These are phyloP conservation scores for Oligia latruncula DNA, from an alignment of 2,888 invertebrate genomes.

Conservation along the genomic window DNA sequence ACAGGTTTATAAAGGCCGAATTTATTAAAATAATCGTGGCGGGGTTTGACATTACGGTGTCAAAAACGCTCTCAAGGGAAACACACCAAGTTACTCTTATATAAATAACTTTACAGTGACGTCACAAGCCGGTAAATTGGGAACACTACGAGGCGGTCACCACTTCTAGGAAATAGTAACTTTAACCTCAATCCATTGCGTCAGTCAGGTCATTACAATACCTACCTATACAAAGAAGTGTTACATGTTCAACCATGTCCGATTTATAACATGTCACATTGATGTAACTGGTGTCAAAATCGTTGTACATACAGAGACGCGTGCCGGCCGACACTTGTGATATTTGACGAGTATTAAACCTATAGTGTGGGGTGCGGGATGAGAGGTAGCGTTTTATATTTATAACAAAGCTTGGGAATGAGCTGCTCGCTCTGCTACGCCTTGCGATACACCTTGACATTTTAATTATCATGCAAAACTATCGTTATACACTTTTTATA, in stretches of 20 bases:
- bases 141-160: neutral
- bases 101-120: neutral
- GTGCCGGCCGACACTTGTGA: conserved; percentile 57
- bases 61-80: neutral
- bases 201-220: conserved; percentile 3
- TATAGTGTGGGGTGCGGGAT: neutral
- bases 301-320: conserved; percentile 64
- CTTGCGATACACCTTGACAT: too few species aligned
- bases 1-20: neutral
- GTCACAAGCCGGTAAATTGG: neutral
- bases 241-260: conserved; percentile 26
- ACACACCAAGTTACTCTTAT: neutral
- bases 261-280: conserved; percentile 56
- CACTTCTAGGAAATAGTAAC: neutral
- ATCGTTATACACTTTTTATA: too few species aligned
- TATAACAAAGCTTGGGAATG: too few species aligned
- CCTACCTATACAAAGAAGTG: conserved; percentile 15
- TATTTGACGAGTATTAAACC: conserved; percentile 66
- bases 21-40: neutral
- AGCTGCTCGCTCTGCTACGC: too few species aligned
- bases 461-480: too few species aligned
- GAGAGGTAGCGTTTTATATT: conserved; percentile 15
- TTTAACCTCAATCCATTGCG: neutral
- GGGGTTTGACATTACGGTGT: neutral
- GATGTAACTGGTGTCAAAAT: conserved; percentile 64